These are phyloP conservation scores for Macropis europaea DNA, from an alignment of 2,888 invertebrate genomes.

Conservation along the genomic window DNA sequence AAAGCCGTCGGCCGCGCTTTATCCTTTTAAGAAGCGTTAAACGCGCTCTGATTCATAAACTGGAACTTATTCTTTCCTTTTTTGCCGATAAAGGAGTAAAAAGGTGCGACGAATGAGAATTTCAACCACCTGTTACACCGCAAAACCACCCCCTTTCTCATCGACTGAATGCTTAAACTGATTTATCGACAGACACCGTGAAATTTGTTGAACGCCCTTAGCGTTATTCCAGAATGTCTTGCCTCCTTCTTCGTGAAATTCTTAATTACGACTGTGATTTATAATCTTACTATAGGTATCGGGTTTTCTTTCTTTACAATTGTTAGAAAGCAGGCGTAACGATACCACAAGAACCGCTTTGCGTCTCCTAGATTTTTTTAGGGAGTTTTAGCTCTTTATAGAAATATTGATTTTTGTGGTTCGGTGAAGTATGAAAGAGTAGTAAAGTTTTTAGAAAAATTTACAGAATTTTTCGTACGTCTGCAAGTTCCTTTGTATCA, in stretches of 20 bases:
- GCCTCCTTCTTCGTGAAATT: constrained; percentile 19
- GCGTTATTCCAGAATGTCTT: constrained; percentile 39
- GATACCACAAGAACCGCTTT: too few species aligned
- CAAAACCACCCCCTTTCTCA: constrained; percentile 71
- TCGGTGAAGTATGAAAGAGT: neutral
- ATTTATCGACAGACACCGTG: constrained; percentile 75
- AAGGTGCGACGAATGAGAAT: constrained; percentile 75
- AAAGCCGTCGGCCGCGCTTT: constrained; percentile 69
- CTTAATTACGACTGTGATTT: constrained; percentile 30
- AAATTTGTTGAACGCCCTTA: constrained; percentile 55
- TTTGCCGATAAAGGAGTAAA: constrained; percentile 77
- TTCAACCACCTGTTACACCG: constrained; percentile 78
- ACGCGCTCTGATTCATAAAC: constrained; percentile 76
- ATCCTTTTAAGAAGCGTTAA: constrained; percentile 78
- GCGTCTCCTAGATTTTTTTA: neutral
- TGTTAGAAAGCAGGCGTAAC: too few species aligned
- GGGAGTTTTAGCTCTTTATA: neutral
- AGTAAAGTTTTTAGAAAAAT: constrained; percentile 22
- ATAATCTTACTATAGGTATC: too few species aligned
- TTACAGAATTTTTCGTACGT: constrained; percentile 9
- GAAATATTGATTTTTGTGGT: neutral
- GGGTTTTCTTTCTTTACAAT: too few species aligned
- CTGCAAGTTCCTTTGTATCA: constrained; percentile 1
- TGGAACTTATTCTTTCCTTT: constrained; percentile 76
- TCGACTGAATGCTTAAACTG: constrained; percentile 74